Evolutionary conservation across 2,888 invertebrate genomes (phyloP).

Genomic region (Xestia rhomboidea): DNA sequence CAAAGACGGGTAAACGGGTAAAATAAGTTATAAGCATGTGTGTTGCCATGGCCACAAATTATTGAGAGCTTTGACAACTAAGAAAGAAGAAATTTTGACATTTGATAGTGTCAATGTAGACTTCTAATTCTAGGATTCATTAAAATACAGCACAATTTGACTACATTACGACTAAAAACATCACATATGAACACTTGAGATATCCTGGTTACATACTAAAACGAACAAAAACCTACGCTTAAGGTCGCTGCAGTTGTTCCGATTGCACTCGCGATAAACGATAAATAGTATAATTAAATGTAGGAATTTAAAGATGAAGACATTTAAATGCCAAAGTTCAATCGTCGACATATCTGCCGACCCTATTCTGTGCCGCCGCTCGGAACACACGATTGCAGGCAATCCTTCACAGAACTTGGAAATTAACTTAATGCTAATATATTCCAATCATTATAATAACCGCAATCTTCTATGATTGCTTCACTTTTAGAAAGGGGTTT

Average conservation of each 20-base stretch:
- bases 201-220: conserved; percentile 15
- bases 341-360: conserved; percentile 77
- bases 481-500: conserved; percentile 49
- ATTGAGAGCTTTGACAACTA: background rate
- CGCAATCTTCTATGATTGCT: conserved; percentile 46
- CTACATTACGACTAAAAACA: background rate
- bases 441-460: conserved; percentile 59
- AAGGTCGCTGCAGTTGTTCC: conserved; percentile 44
- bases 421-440: conserved; percentile 64
- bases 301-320: conserved; percentile 77
- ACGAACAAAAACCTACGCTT: conserved; percentile 36
- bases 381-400: conserved; percentile 78
- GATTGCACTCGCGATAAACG: conserved; percentile 55
- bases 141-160: background rate
- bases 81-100: background rate
- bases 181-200: background rate
- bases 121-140: background rate
- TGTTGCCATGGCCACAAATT: background rate
- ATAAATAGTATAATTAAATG: conserved; percentile 75
- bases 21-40: background rate
- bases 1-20: conserved; percentile 15
- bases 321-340: conserved; percentile 86
- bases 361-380: conserved; percentile 81
- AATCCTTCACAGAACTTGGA: conserved; percentile 72
- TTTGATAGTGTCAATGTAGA: background rate